Percentiles rank a stretch among this genome's conserved stretches.
Evolutionary conservation across 2,888 invertebrate genomes (phyloP).

Genomic region (Latrodectus hesperus): DNA sequence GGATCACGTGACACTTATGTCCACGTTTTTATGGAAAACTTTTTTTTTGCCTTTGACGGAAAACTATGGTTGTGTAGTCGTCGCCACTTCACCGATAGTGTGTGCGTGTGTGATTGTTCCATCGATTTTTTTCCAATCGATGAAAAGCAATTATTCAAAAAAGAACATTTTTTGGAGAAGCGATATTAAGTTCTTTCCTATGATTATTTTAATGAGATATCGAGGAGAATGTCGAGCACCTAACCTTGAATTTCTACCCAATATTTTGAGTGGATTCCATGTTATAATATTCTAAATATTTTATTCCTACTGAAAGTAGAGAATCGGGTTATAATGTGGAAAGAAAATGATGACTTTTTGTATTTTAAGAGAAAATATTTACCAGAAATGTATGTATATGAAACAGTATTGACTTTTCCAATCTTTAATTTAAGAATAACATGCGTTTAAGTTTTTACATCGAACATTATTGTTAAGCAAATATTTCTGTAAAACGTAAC

Average conservation of each 20-base stretch:
- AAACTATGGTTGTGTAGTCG: slow-evolving; percentile 18
- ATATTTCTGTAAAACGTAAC: no score
- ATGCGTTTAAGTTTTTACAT: no score
- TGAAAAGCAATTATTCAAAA: slow-evolving; percentile 21
- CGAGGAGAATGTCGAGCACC: not conserved
- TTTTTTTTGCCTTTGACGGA: not conserved
- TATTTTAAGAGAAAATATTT: no score
- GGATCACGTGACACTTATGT: slow-evolving; percentile 49
- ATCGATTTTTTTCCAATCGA: slow-evolving; percentile 41
- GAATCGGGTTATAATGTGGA: no score
- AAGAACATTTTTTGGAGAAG: not conserved
- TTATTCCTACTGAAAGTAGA: not conserved
- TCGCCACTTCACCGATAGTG: slow-evolving; percentile 14
- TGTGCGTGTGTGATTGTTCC: slow-evolving; percentile 19
- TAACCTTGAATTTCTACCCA: not conserved
- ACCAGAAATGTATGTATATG: no score
- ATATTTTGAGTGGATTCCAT: not conserved
- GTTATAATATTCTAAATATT: no score
- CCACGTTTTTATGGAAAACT: slow-evolving; percentile 31
- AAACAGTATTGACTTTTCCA: no score
- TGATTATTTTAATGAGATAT: not conserved
- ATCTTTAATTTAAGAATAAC: no score
- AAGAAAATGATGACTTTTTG: no score
- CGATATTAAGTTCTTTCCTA: not conserved
- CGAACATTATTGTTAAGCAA: no score